These are phyloP conservation scores for Notothenia coriiceps DNA, from an alignment of 2,113 vertebrate genomes.

Conservation along the genomic window DNA sequence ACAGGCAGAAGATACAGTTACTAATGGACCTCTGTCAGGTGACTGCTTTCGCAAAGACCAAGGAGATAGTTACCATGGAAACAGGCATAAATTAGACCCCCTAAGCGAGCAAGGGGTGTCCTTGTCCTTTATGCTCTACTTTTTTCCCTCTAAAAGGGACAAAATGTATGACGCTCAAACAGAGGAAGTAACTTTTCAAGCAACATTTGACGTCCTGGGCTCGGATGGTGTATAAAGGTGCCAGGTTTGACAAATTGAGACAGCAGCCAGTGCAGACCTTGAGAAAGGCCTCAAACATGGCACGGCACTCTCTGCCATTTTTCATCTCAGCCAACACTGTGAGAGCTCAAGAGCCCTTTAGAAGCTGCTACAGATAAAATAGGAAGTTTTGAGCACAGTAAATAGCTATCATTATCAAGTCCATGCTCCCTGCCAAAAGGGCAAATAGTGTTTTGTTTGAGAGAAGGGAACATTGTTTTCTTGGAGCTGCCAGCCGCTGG, in stretches of 20 bases:
- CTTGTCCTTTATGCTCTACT: conserved; percentile 68
- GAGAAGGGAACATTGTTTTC: conserved; percentile 46
- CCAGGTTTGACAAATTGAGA: conserved; percentile 72
- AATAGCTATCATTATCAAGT: conserved; percentile 53
- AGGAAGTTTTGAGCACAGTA: conserved; percentile 54
- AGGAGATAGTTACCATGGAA: conserved; percentile 94
- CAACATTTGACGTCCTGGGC: conserved; percentile 66
- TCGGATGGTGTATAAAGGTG: conserved; percentile 71
- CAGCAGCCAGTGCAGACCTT: conserved; percentile 57
- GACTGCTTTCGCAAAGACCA: conserved; percentile 86
- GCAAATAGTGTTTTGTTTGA: conserved; percentile 38
- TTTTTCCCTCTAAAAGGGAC: conserved; percentile 76
- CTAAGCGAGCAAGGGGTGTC: conserved; percentile 70
- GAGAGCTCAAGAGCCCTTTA: conserved; percentile 61
- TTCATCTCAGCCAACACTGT: conserved; percentile 50
- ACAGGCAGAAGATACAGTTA: conserved; percentile 85
- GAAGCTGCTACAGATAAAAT: conserved; percentile 44
- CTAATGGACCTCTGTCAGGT: conserved; percentile 91
- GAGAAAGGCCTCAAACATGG: conserved; percentile 44
- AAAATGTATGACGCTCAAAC: conserved; percentile 66
- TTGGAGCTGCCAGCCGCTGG: conserved; percentile 23
- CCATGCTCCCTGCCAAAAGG: conserved; percentile 26
- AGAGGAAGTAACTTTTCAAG: conserved; percentile 76
- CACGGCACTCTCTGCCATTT: conserved; percentile 42
- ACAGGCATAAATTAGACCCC: conserved; percentile 89